Evolutionary conservation across 2,113 vertebrate genomes (phyloP).

Genomic region (Pavo muticus): DNA sequence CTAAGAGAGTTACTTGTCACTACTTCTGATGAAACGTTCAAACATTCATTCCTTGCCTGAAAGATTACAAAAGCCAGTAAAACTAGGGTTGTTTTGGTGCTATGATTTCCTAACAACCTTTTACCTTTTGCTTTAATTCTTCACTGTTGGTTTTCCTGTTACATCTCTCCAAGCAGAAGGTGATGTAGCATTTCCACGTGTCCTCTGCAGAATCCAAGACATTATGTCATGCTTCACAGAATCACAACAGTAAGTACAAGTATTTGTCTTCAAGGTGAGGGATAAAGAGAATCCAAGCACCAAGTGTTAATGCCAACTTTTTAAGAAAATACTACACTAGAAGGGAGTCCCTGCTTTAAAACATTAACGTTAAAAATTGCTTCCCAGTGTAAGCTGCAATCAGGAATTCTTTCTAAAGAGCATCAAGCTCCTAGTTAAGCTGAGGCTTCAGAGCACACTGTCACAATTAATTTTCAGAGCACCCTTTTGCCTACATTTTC

Average conservation of each 20-base stretch:
- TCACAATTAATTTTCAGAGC: background rate
- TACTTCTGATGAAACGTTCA: background rate
- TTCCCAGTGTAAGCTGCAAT: background rate
- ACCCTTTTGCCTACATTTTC: background rate
- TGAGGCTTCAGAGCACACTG: background rate
- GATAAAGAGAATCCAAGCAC: background rate
- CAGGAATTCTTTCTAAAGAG: background rate
- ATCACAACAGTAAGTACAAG: background rate
- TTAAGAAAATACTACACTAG: background rate
- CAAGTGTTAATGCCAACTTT: background rate
- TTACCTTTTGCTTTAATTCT: conserved; percentile 87
- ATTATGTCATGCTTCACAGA: background rate
- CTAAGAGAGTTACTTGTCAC: background rate
- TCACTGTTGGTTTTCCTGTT: conserved; percentile 90
- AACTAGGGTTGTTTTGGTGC: background rate
- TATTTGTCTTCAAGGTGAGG: background rate
- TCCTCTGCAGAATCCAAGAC: conserved; percentile 78
- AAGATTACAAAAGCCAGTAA: background rate
- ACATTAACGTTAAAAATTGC: background rate
- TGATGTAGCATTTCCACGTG: conserved; percentile 92
- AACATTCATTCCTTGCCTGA: background rate
- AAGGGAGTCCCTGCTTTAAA: background rate
- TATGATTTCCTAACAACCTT: background rate
- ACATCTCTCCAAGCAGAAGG: conserved; percentile 88
- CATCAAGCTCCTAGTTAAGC: background rate